These are phyloP conservation scores for Catostomus latipinnis DNA, from an alignment of 2,797 vertebrate genomes.

Conservation along the genomic window DNA sequence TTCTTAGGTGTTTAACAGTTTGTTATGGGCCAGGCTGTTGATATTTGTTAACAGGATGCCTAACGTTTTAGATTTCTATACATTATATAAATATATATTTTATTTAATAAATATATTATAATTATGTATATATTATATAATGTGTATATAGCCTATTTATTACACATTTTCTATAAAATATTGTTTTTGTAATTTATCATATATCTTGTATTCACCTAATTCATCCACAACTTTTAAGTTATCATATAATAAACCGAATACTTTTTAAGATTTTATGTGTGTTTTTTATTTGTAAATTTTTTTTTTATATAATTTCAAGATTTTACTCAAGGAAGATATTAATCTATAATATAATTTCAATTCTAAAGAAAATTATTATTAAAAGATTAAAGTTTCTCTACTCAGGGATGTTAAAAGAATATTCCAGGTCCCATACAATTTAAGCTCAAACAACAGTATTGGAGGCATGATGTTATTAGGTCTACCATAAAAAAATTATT, in stretches of 20 bases:
- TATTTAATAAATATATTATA: background rate
- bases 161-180: background rate
- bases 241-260: background rate
- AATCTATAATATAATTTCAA: background rate
- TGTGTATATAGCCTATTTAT: background rate
- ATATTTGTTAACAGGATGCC: background rate
- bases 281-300: background rate
- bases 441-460: too few species aligned
- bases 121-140: too few species aligned
- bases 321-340: background rate
- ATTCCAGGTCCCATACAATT: too few species aligned
- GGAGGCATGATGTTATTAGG: too few species aligned
- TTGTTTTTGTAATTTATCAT: background rate
- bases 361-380: background rate
- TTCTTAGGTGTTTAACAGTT: slow-evolving; percentile 14
- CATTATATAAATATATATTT: background rate
- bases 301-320: background rate
- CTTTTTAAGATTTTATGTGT: background rate
- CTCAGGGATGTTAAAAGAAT: too few species aligned
- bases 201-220: background rate
- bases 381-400: background rate
- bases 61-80: background rate
- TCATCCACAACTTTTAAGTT: background rate
- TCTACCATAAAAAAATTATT: too few species aligned
- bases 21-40: background rate